Evolutionary conservation across 1,140 invertebrate genomes (phyloP), one percentile per base, ranked within the genome.

Genomic region (Ganaspis sp.): DNA sequence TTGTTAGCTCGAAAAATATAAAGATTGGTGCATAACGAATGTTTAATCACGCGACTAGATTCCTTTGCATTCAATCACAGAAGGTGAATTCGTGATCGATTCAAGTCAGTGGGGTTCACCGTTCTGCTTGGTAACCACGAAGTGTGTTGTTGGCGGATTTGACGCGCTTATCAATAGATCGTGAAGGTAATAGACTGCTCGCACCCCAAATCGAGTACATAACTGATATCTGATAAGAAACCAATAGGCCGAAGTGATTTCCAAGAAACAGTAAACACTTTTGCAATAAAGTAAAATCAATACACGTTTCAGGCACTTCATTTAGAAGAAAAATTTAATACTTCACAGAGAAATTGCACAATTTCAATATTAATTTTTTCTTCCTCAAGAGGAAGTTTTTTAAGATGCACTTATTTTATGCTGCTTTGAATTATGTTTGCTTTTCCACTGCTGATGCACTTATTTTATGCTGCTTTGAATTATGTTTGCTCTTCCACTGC

Each of bases 131-230:
- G 76, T 58, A 82, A 73, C 77, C 64, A 79, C 71, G 77, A 78
- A 85, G 86, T 83, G 84, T 89, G 88, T 87, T 84, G 86, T 83
- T 88, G 87, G 86, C 83, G 88, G 81, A 87, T 89, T 89, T 89
- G 89, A 90, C 87, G 88, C 85, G 84, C 85, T 89, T 89, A 90
- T 89, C 88, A 89, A 88, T 87, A 79, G 84, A 89, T 89, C 84
- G 79, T 84, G 80, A 79, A 80, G 82, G 84, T 85, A 88, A 88
- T 88, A 89, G 84, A 80, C 83, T 84, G 83, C 86, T 87, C 86
- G 86, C 83, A 87, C 83, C 80, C 86, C 70, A 85, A 87, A 86
- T 86, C 82, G 84, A 88, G 82, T 81, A 75, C 81, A 85, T 84
- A 86, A 89, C 83, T 76, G 84, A 86, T 87, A 88, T 88, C 84